Evolutionary conservation across 2,888 invertebrate species (phyloP), one percentile per base, ranked within the genome.

Genomic region (Drosophila fungiperda): DNA sequence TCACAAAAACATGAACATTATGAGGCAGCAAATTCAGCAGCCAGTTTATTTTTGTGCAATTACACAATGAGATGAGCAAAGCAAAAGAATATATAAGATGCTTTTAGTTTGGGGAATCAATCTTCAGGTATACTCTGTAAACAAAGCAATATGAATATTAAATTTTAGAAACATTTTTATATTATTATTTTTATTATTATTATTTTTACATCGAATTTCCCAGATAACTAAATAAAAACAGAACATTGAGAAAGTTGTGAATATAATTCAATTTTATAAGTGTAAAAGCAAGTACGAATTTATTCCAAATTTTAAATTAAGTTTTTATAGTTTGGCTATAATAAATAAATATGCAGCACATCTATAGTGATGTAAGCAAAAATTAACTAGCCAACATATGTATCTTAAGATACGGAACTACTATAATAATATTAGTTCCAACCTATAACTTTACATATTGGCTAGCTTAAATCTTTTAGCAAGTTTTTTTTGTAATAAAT

Each of bases 31-130:
- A 38, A 38, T 42, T 29, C 55, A 32, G 62, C 77, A 80, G 73
- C 61, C 78, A 78, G 81, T 84, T 89, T 84, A 89, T 84, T 84
- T 84, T 89, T 89, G 84, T 66, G 79, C 89, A 87, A 84, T 84
- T 84, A 89, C 84, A 80, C 77, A 77, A 78, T 66, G 73, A 73
- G 73, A 78, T 78, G 66, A 71, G 78, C 62, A 48, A 55, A 17
- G 23, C 52, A 60, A 59, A 55, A 73, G 38, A 49, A 32, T 12
- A 45, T 60, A 60, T 45, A 69, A 66, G 68, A 67, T 58, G 5
- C 3, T 4, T 20, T 33, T 7, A 3, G 9, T n/a, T 12, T 17
- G 57, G 7, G 3, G 1, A 9, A 35, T 0, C n/a, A 35, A 3
- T 45, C 17, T 38, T 15, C 0, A 2, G 0, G 1, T 15, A 62